Conservation (phyloP, 2,113 vertebrate species). For the Pholis gunnellus region DNA sequence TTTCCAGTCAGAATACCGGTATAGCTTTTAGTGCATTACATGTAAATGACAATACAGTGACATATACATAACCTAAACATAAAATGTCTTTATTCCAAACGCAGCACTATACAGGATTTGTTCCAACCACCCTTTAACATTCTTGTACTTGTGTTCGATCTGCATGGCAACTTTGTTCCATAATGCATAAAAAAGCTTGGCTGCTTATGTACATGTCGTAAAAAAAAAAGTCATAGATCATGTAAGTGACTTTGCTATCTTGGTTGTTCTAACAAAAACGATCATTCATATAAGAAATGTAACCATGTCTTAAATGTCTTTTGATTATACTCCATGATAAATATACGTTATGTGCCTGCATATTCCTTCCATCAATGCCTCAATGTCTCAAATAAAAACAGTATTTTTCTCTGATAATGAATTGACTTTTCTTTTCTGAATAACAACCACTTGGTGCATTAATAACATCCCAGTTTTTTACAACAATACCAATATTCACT, state of each 20-base stretch:
- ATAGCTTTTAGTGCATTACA: slow-evolving; percentile 45
- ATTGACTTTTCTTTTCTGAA: not conserved
- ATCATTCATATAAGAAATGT: slow-evolving; percentile 62
- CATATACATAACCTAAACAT: slow-evolving; percentile 47
- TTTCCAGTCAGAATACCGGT: slow-evolving; percentile 40
- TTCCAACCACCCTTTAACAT: slow-evolving; percentile 66
- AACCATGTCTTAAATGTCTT: slow-evolving; percentile 70
- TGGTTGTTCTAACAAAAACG: slow-evolving; percentile 57
- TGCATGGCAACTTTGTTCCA: slow-evolving; percentile 69
- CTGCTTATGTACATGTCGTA: slow-evolving; percentile 68
- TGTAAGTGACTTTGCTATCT: slow-evolving; percentile 56
- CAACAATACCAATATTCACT: not conserved
- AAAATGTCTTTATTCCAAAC: slow-evolving; percentile 62
- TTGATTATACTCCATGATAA: slow-evolving; percentile 71
- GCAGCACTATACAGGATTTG: slow-evolving; percentile 51
- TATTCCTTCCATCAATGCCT: slow-evolving; percentile 73
- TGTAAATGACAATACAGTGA: slow-evolving; percentile 43
- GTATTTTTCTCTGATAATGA: slow-evolving; percentile 66
- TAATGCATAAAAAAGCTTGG: slow-evolving; percentile 65
- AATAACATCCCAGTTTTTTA: slow-evolving; percentile 12
- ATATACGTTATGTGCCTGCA: slow-evolving; percentile 76
- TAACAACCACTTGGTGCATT: not conserved
- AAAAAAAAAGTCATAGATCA: slow-evolving; percentile 62
- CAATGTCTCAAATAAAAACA: slow-evolving; percentile 74
- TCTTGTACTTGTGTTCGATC: slow-evolving; percentile 60